Evolutionary conservation across 2,113 vertebrate genomes (phyloP).

Genomic region (Tamias sibiricus): DNA sequence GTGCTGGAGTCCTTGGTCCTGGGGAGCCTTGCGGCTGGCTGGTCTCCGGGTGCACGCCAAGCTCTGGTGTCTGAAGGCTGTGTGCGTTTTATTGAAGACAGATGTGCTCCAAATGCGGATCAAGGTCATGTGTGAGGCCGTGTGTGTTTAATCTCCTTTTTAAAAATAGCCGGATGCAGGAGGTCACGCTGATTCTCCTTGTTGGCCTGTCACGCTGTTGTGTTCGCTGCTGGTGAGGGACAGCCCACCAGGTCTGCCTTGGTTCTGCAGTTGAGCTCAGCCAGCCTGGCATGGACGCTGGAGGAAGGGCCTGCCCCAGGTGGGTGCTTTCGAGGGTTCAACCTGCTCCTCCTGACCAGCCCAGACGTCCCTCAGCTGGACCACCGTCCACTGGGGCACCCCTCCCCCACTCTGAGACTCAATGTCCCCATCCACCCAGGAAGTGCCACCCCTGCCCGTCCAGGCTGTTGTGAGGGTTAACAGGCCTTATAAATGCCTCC

Average conservation of each 20-base stretch:
- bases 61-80: not conserved
- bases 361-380: not conserved
- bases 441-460: fast-evolving
- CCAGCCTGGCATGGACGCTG: not conserved
- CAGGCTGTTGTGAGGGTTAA: not conserved
- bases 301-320: not conserved
- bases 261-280: not conserved
- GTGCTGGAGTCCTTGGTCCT: fast-evolving
- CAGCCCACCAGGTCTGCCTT: not conserved
- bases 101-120: not conserved
- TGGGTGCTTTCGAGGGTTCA: not conserved
- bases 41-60: not conserved
- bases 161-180: not conserved
- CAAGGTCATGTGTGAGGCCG: not conserved
- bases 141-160: not conserved
- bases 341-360: not conserved
- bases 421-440: not conserved
- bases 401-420: not conserved
- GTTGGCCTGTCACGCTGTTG: not conserved
- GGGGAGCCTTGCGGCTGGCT: fast-evolving
- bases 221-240: not conserved
- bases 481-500: not conserved
- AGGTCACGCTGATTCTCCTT: not conserved
- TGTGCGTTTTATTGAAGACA: not conserved
- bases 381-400: too few relatives aligned